Base-by-base conservation (phyloP, 2,888 invertebrate species). In the Salpingus planirostris region DNA sequence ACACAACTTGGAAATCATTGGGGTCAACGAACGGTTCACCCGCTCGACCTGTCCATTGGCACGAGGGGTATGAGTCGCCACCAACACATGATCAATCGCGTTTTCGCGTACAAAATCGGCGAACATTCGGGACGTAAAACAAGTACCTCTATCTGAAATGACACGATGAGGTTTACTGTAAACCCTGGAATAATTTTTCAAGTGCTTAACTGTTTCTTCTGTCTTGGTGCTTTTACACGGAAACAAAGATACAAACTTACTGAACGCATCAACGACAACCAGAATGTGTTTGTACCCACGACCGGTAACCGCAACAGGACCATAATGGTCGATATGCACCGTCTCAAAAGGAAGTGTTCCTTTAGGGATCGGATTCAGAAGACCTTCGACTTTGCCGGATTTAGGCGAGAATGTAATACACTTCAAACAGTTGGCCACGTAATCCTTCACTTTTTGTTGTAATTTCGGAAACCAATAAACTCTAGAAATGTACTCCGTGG, bases 21-120 rank as follows among this genome's bases (percentile, higher is more conserved):
- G 45, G 1, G 42, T 52, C n/a, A 52, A 34, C 0, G 29, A 28
- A 0, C 42, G 36, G 25, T 52, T 45, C 11, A 43, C 34, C 11
- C 46, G 25, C 21, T 50, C 48, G 1, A 43, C 40, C 32, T 57
- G 54, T 1, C 56, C 52, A 29, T 57, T 55, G 1, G 51, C 47
- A 14, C 50, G 41, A 2, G 55, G 55, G 1, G 46, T 46, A 3
- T 34, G 44, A 2, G 43, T 38, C 3, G 54, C 50, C 2, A 52
- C 41, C 21, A 44, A 32, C 8, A 51, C 13, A 10, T 12, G 13
- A 7, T 11, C 13, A 11, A 26, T 11, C 6, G 3, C 13, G 6
- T 11, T 5, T 26, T 26, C 13, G 3, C 13, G 6, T 6, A 13
- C 3, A 26, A 10, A 50, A 21, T 37, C 21, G 11, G 33, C 38